Evolutionary conservation across 1,140 invertebrate species (phyloP), one percentile per base, ranked within the genome.

Genomic region (Macrobrachium rosenbergii): DNA sequence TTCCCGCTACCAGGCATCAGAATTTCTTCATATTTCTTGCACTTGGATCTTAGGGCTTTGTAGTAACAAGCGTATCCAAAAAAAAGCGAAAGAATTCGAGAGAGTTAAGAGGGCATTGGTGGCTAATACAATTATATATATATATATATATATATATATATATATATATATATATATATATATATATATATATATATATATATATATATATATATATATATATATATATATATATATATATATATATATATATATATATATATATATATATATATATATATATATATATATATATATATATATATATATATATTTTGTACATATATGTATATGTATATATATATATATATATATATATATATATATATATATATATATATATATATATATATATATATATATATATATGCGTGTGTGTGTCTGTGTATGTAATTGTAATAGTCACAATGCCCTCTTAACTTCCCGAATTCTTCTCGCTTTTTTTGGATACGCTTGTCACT

Each of bases 111-210:
- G n/a, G n/a, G n/a, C n/a, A n/a, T n/a, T n/a, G n/a, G n/a, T n/a
- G n/a, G n/a, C n/a, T n/a, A n/a, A n/a, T n/a, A n/a, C n/a, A n/a
- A n/a, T n/a, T n/a, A n/a, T 67, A 67, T 67, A 67, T 67, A 67
- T 67, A 67, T 67, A 67, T 67, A 67, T 67, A 11, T 67, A 67
- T 11, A 67, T 67, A 67, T 11, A 67, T 67, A 67, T 67, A 67
- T 67, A 69, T 69, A 69, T 69, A 69, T 21, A 69, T 69, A 69
- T 69, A 69, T 69, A 69, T 69, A 69, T 69, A n/a, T 21, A 69
- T 21, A 69, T 69, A 21, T 69, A 21, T 69, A 3, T 69, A 69
- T 69, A 69, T 69, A 69, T 69, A 69, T 69, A 69, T 21, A 69
- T 69, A 69, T 21, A 69, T 21, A 69, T 69, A 69, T 69, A 69